Evolutionary conservation across 2,888 invertebrate genomes (phyloP).

Genomic region (Oasisia sp.): DNA sequence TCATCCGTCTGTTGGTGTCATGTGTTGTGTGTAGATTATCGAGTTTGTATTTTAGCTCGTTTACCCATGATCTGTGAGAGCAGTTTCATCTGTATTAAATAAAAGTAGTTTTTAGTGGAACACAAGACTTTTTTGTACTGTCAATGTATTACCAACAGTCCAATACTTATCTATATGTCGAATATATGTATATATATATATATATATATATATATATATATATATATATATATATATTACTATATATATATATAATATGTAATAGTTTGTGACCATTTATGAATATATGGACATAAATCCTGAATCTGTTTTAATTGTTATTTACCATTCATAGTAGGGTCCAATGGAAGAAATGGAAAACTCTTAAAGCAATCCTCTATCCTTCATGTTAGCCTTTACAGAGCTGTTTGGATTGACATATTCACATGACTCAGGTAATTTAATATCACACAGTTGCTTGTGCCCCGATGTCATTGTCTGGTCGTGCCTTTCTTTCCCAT

Average conservation of each 20-base stretch:
- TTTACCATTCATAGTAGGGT: too few species aligned
- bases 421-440: too few species aligned
- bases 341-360: too few species aligned
- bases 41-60: background rate
- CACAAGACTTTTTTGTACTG: background rate
- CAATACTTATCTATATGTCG: background rate
- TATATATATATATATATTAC: background rate
- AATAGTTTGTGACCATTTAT: background rate
- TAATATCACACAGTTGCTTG: too few species aligned
- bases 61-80: background rate
- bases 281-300: background rate
- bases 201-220: background rate
- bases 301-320: too few species aligned
- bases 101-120: background rate
- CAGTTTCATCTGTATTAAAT: background rate
- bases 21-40: background rate
- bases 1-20: background rate
- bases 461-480: too few species aligned
- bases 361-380: too few species aligned
- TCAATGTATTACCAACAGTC: background rate
- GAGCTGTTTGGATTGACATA: too few species aligned
- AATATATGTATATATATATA: background rate
- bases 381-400: too few species aligned
- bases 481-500: too few species aligned
- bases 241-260: background rate